Base-by-base conservation (phyloP, 23 tunicate species). In the Halocynthia aurantium region DNA sequence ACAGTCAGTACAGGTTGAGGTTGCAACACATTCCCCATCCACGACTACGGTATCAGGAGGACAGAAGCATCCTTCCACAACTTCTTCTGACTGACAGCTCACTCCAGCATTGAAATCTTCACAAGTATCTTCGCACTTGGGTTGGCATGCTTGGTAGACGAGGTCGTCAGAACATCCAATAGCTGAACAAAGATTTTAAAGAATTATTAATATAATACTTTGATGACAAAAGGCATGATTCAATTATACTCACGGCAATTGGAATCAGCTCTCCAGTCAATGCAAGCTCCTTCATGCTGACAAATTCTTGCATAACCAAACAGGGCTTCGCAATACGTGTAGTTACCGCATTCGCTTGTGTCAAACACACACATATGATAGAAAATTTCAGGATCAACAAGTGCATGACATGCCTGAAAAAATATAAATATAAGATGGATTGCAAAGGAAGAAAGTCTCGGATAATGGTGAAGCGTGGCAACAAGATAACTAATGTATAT, bases 61-160 rank as follows among this genome's bases (percentile, higher is more conserved):
- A 73, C 98, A 92, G 87, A 92, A 92, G 72, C 98, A 92, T 10
- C 98, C 98, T 78, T 92, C 98, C 8, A 77, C 77, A 5, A 75
- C 74, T 57, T 86, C 88, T 58, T 82, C 98, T 6, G 69, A 72
- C 60, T 55, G 78, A 69, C 98, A 92, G 6, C 62, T 73, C 12
- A 57, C 61, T 40, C 85, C 85, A 8, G 67, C n/a, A 53, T 80
- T 22, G 79, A 65, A 82, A 44, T 92, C 62, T 6, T 68, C 55
- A 68, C 98, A 92, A n/a, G 81, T 81, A 17, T 73, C 71, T 56
- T 92, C 98, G 77, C 98, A 92, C 70, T 79, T 75, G 8, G 87
- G 92, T 69, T 69, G 76, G 82, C 98, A 92, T 7, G 98, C 84
- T 81, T 85, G 67, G 82, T 92, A 92, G 51, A 92, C 62, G 22